Base-by-base conservation (phyloP, 1,140 invertebrate species). In the Microvelia longipes region DNA sequence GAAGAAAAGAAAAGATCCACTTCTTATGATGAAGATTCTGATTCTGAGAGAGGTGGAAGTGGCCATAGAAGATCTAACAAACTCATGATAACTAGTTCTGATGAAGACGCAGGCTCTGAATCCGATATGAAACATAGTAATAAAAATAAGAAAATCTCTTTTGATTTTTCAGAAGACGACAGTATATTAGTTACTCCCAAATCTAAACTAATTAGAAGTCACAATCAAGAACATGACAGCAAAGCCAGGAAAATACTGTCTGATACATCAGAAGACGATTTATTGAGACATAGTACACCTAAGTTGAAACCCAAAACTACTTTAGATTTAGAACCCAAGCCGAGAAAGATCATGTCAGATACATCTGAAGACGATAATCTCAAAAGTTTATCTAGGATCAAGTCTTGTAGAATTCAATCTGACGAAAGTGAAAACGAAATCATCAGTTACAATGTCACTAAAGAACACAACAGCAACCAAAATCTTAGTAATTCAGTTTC, bases 1-100 rank as follows among this genome's bases (percentile, higher is more conserved):
- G 89, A 88, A 73, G 90, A 91, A 78, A 93, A 93, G 83, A 93
- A 93, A 78, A 84, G 91, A 70, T 92, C 90, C 2, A 89, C 87
- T 0, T 93, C 90, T 28, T 91, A 90, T 84, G 91, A 94, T 76
- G 91, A 92, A 71, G 90, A 89, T 75, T 87, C 86, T 0, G 87
- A 87, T 74, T 85, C 85, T 5, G 83, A 85, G 29, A 5, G 19
- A 11, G 35, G 35, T 11, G 35, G 35, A 5, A 71, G 73, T 61
- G 74, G 73, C 13, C 30, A 68, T 28, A 69, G 70, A 11, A 30
- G 70, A 25, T 64, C 74, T 28, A 76, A 71, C 65, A 76, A 76
- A 70, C 66, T 76, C 1, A 68, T 76, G 29, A 74, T 76, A 19
- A 74, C 74, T 28, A 76, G 75, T 30, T 76, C 73, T 62, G 76